Percentiles rank a stretch among this genome's conserved stretches.
These are phyloP conservation scores for Leptopterna dolabrata DNA, from an alignment of 2,888 invertebrate genomes.

Conservation along the genomic window DNA sequence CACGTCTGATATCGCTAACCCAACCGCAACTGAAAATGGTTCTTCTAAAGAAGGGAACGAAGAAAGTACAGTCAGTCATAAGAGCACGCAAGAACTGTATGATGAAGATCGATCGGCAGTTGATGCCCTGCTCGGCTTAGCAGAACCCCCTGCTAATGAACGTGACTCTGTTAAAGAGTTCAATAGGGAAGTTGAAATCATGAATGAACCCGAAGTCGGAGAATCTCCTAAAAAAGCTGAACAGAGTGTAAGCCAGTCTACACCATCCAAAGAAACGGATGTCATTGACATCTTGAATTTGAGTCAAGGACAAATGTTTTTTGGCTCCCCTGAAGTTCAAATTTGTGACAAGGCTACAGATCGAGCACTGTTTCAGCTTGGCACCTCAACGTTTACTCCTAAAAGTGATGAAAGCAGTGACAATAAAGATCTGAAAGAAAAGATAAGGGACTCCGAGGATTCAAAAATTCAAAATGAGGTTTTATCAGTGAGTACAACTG, in stretches of 20 bases:
- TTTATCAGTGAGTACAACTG: background rate
- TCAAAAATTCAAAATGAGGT: background rate
- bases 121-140: background rate
- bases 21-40: background rate
- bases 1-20: background rate
- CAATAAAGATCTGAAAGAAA: background rate
- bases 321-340: conserved; percentile 15
- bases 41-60: background rate
- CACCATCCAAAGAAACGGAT: conserved; percentile 14
- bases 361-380: background rate
- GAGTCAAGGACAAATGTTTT: conserved; percentile 50
- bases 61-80: background rate
- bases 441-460: background rate
- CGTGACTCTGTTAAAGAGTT: background rate
- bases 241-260: background rate
- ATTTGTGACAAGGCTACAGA: background rate
- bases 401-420: background rate
- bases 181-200: background rate
- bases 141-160: background rate
- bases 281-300: conserved; percentile 28
- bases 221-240: background rate
- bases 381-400: background rate
- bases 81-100: background rate
- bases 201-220: background rate
- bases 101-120: conserved; percentile 31